Base-by-base conservation (phyloP, 2,113 vertebrate genomes). In the Podarcis muralis region DNA sequence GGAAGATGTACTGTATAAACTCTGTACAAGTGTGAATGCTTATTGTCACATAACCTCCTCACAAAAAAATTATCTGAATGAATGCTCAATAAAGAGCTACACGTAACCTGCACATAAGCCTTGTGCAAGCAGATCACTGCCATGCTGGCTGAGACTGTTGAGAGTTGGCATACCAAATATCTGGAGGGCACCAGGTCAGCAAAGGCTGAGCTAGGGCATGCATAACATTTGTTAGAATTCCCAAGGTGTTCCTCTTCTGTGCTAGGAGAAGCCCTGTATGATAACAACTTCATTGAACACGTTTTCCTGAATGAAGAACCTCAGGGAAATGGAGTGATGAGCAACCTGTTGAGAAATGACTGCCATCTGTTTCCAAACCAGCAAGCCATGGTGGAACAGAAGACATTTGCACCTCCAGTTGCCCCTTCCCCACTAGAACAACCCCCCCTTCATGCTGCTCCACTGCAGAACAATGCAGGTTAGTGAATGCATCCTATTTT, bases 391-490 rank as follows among this genome's bases (percentile, higher is more conserved):
- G 27, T 35, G 78, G 66, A 87, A 23, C 66, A 80, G 40, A 65
- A 77, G 6, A 3, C 27, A 25, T 48, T 68, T 69, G 22, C 13
- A 53, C 35, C 5, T 43, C 5, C 0, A 5, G 11, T 13, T 30
- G 15, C 22, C 20, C 18, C 48, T 15, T 43, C 25, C 25, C 77
- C 76, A n/a, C 22, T 76, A 68, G 80, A 90, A 1, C 72, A 69
- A 2, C n/a, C 1, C 25, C 8, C 13, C 9, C 1, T 0, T 0
- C 0, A 1, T 0, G 1, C 6, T 20, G 40, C 13, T 35, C 1
- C 0, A 20, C 1, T 81, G 22, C 90, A 0, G 0, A 77, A 79
- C 22, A 37, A 37, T 5, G 1, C 30, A 88, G 87, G 84, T 86
- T 22, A 79, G 90, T 37, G 30, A n/a, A 13, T 30, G 2, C 43